Evolutionary conservation across 2,888 invertebrate species (phyloP), one percentile per base, ranked within the genome.

Genomic region (Luffia ferchaultella): DNA sequence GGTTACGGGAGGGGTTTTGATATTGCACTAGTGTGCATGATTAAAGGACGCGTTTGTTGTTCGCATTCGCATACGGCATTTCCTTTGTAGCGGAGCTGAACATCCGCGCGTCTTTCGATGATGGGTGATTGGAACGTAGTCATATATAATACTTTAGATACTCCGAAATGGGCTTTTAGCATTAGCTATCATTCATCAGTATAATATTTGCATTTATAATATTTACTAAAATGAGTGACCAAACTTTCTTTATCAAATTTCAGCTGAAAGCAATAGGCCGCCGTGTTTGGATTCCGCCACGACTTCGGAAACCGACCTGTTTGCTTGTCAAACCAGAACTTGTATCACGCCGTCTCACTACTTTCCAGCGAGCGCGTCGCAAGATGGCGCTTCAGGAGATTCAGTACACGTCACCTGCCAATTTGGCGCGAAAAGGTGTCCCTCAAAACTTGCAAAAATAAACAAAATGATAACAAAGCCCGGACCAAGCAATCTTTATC

Each of bases 331-430:
- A 54, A 82, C 80, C 2, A 70, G 79, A 52, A 73, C 73, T 41
- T 82, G 82, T 64, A 74, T 79, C 40, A 79, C 77, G 52, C 80
- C 82, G 0, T 78, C 82, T 0, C 79, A 80, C 57, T 80, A 82
- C 62, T 78, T 76, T 65, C 72, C 70, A 12, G 72, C 77, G 1
- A 56, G 52, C 45, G 61, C 66, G 0, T 63, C 73, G 0, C 63
- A 64, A 48, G 70, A 65, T 20, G 64, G 62, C 52, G 57, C 61
- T 18, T 51, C 53, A 47, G 52, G 52, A 42, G 70, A 68, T 1
- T 55, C 61, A 2, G 48, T 57, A 2, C 57, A 56, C 58, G 62
- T 70, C 45, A 68, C 74, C 0, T 83, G 82, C 59, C 67, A 62
- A 55, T 83, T 73, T 56, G 82, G 82, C 42, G 75, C 82, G 1